Base-by-base conservation (phyloP, 2,797 vertebrate genomes). In the Mallotus villosus region DNA sequence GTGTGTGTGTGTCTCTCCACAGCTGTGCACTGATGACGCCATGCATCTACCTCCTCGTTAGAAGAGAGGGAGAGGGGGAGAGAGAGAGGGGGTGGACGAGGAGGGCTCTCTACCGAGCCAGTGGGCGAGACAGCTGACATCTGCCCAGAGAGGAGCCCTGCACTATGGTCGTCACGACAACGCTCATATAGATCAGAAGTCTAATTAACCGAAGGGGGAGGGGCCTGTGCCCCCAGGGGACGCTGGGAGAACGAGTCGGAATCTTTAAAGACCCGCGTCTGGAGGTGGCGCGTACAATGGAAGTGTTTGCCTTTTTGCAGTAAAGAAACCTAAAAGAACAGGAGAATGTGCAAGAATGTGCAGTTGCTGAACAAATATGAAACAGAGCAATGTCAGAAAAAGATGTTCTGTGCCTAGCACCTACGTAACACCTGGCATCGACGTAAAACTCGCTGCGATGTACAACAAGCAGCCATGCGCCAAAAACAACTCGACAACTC, bases 291-390 rank as follows among this genome's bases (percentile, higher is more conserved):
- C 2, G 24, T 53, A 17, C 14, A 24, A 25, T 61, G 59, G n/a
- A 17, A 16, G 2, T 82, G 71, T 53, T 76, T 67, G 53, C 41
- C 5, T 29, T 60, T 67, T 64, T 73, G 49, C 32, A 69, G 67
- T 63, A 59, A 3, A 74, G 27, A 82, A 82, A 1, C 46, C 14
- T 4, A 29, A 2, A 29, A 2, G 29, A 8, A 34, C 7, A 7
- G 7, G 8, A 34, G 0, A 8, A 8, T 1, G 1, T 34, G 32
- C 32, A 8, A 34, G 32, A 34, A 34, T 34, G 32, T 34, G 32
- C 32, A 34, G 32, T 34, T 34, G 1, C 32, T 6, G 32, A 34
- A 34, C 32, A 34, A 34, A 34, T 34, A 8, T 32, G 4, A 32
- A 32, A 32, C 5, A 32, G 32, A 32, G 32, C 32, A 32, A 32